These are phyloP conservation scores for Tragopan temminckii DNA, from an alignment of 2,797 vertebrate genomes.

Conservation along the genomic window DNA sequence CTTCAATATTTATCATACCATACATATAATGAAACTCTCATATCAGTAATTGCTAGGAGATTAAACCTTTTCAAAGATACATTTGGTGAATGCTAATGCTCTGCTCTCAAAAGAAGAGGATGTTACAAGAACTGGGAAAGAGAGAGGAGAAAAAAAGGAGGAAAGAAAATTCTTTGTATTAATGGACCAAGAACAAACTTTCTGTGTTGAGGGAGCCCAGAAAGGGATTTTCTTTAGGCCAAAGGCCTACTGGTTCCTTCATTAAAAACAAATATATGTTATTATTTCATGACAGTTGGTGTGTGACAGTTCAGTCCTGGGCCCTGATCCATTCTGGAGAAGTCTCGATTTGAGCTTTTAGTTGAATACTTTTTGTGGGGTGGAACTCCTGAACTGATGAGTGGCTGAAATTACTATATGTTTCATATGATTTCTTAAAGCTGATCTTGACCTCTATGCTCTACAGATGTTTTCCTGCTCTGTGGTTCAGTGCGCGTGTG, in stretches of 20 bases:
- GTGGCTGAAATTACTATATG: accelerated
- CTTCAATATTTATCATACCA: slow-evolving; percentile 4
- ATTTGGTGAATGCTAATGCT: not conserved
- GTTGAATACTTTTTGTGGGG: not conserved
- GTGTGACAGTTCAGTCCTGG: not conserved
- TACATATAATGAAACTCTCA: not conserved
- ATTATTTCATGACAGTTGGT: not conserved
- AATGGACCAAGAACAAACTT: not conserved
- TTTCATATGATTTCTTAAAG: not conserved
- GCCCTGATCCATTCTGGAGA: not conserved
- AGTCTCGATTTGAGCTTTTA: accelerated
- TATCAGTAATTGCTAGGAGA: slow-evolving; percentile 39
- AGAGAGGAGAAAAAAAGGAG: not conserved
- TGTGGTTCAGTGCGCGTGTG: too few relatives aligned
- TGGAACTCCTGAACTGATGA: not conserved
- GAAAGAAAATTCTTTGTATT: not conserved
- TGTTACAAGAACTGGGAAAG: not conserved
- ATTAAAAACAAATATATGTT: too few relatives aligned
- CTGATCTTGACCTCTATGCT: not conserved
- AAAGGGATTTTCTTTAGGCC: not conserved
- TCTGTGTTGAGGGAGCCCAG: not conserved
- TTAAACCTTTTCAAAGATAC: slow-evolving; percentile 30
- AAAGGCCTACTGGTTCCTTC: not conserved
- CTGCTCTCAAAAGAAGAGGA: not conserved
- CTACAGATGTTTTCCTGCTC: accelerated